A percentile compares a stretch with the other conserved stretches of the same genome.
Evolutionary conservation across 2,888 invertebrate genomes (phyloP).

Genomic region (Hydraecia micacea): DNA sequence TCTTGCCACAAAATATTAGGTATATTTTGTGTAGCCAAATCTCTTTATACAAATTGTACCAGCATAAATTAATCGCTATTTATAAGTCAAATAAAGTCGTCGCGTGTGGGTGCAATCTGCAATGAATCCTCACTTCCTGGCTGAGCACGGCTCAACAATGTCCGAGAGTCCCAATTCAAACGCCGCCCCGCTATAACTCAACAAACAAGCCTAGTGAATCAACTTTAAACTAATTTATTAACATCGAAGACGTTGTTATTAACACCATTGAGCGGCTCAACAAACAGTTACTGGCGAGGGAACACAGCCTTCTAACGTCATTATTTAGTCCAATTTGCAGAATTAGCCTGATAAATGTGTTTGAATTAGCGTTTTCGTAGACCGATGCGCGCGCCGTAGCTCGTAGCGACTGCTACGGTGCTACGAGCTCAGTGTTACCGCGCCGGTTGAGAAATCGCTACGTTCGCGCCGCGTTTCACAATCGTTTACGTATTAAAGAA

Average conservation of each 20-base stretch:
- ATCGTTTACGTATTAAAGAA: constrained; percentile 63
- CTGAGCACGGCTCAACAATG: constrained; percentile 58
- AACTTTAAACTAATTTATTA: constrained; percentile 83
- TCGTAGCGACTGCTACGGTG: constrained; percentile 70
- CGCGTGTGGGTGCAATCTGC: not conserved
- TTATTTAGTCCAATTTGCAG: constrained; percentile 89
- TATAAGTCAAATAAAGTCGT: not conserved
- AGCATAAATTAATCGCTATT: not conserved
- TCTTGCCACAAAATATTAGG: not conserved
- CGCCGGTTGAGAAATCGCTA: constrained; percentile 71
- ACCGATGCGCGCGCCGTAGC: constrained; percentile 87
- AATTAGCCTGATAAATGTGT: constrained; percentile 89
- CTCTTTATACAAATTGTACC: not conserved
- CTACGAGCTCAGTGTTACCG: constrained; percentile 79
- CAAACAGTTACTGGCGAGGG: constrained; percentile 78
- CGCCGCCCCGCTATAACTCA: constrained; percentile 72
- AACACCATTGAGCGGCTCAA: constrained; percentile 78
- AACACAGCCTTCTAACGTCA: constrained; percentile 82
- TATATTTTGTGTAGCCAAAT: not conserved
- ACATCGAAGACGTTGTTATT: constrained; percentile 80
- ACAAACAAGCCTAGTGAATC: constrained; percentile 70
- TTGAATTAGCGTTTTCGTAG: constrained; percentile 87
- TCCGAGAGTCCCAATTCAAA: constrained; percentile 68
- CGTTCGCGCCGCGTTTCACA: constrained; percentile 64
- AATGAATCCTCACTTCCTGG: constrained; percentile 20